Conservation (phyloP, 2,888 invertebrate species). For the Drosophila mettleri region DNA sequence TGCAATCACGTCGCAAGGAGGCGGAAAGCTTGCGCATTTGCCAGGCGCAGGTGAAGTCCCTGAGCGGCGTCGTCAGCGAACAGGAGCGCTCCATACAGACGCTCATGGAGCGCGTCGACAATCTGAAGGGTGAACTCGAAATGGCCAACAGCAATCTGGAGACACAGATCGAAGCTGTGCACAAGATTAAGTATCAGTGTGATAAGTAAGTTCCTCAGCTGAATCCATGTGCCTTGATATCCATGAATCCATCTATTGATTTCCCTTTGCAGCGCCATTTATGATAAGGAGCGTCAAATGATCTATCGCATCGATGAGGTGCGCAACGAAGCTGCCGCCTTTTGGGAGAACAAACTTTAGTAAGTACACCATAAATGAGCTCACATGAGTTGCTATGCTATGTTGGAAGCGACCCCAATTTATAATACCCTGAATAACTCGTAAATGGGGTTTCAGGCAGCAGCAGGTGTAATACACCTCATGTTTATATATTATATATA, state of each 20-base stretch:
- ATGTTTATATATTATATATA: no score
- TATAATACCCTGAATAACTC: no score
- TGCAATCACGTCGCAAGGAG: conserved; percentile 80
- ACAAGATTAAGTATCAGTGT: conserved; percentile 84
- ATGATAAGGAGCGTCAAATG: conserved; percentile 85
- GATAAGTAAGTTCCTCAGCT: conserved; percentile 84
- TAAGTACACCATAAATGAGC: no score
- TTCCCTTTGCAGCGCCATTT: conserved; percentile 77
- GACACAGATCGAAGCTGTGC: conserved; percentile 85
- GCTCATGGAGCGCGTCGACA: conserved; percentile 86
- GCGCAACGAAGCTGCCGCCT: conserved; percentile 86
- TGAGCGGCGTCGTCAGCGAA: conserved; percentile 87
- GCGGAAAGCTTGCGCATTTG: conserved; percentile 86
- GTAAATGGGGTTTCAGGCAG: no score
- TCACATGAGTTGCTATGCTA: no score
- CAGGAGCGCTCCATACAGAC: conserved; percentile 86
- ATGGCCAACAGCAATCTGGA: conserved; percentile 86
- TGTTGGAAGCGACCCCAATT: no score
- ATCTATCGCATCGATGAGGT: conserved; percentile 86
- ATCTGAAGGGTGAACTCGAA: conserved; percentile 86
- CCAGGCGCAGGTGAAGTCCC: conserved; percentile 87
- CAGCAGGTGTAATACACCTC: no score
- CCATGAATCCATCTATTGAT: not conserved
- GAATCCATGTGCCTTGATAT: no score
- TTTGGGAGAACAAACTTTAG: conserved; percentile 88